Evolutionary conservation across 2,113 vertebrate species (phyloP), one percentile per base, ranked within the genome.

Genomic region (Phyllostomus discolor): DNA sequence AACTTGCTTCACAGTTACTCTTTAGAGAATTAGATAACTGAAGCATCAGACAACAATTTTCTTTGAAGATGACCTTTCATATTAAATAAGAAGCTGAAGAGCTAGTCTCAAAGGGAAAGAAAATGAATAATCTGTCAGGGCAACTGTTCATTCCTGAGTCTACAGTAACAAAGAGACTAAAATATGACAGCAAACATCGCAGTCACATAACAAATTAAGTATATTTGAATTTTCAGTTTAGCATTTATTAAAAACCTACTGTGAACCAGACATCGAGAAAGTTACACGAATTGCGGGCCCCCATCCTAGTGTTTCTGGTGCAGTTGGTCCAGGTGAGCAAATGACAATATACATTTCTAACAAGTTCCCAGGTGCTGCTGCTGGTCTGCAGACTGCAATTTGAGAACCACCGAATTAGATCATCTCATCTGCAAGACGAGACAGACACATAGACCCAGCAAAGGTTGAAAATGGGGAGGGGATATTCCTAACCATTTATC

Each of bases 21-120:
- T 67, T 88, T 75, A 62, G 88, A 96, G 92, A 96, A 90, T 97
- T 94, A 88, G 91, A 94, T 79, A 93, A 94, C 78, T 72, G 73
- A 94, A 92, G 78, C 62, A 85, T 82, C 78, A 83, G 66, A 91
- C 75, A 95, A 96, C 48, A 88, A 84, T 91, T 85, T 92, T 94
- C 88, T 96, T 70, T 95, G 76, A 94, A 91, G 67, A 96, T 95
- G 88, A 95, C 95, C 81, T 97, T 97, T 97, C 70, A 94, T 92
- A 95, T 76, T 94, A 94, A 96, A 90, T 75, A 59, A 89, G 93
- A 97, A 95, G 50, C 64, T 91, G 17, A 95, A 96, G 67, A 88
- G 33, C 31, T 94, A 48, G 50, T 96, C 90, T 95, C 94, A 33
- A 96, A 97, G 59, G 78, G 24, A 93, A 97, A 87, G 80, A 90